phyloP scores from a whole-genome alignment of 2,888 invertebrate genomes.

The Parnassius orleans region DNA sequence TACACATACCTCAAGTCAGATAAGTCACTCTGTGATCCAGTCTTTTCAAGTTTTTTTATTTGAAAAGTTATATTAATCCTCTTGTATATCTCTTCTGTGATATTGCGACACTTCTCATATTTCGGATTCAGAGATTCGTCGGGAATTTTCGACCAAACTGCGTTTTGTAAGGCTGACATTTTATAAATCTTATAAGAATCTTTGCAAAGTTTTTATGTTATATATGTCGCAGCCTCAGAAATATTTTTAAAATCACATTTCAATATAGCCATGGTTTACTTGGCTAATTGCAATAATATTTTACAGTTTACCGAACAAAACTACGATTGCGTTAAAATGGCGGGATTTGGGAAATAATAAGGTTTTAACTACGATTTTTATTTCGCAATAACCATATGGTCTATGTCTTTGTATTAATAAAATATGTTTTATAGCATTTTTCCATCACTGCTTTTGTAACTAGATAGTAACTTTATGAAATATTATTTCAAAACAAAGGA shows the following conservation, averaged over 20 bases:
- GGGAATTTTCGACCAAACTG: slow-evolving; percentile 50
- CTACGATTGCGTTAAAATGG: slow-evolving; percentile 29
- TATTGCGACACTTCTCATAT: slow-evolving; percentile 73
- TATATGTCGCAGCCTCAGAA: slow-evolving; percentile 37
- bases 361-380: background rate
- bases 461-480: background rate
- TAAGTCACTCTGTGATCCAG: slow-evolving; percentile 56
- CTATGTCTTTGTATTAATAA: slow-evolving; percentile 5
- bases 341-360: slow-evolving; percentile 30
- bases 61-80: slow-evolving; percentile 74
- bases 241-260: slow-evolving; percentile 44
- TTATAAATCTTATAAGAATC: slow-evolving; percentile 44
- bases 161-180: slow-evolving; percentile 64
- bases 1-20: slow-evolving; percentile 60
- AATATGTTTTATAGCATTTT: background rate
- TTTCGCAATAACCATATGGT: slow-evolving; percentile 5
- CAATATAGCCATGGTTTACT: slow-evolving; percentile 49
- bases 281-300: slow-evolving; percentile 31
- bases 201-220: slow-evolving; percentile 44
- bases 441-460: too few species aligned
- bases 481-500: slow-evolving; percentile 66
- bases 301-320: slow-evolving; percentile 40
- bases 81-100: slow-evolving; percentile 74
- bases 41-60: slow-evolving; percentile 69
- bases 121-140: slow-evolving; percentile 55